Base-by-base conservation (phyloP, 2,113 vertebrate genomes). In the Rallus limicola region DNA sequence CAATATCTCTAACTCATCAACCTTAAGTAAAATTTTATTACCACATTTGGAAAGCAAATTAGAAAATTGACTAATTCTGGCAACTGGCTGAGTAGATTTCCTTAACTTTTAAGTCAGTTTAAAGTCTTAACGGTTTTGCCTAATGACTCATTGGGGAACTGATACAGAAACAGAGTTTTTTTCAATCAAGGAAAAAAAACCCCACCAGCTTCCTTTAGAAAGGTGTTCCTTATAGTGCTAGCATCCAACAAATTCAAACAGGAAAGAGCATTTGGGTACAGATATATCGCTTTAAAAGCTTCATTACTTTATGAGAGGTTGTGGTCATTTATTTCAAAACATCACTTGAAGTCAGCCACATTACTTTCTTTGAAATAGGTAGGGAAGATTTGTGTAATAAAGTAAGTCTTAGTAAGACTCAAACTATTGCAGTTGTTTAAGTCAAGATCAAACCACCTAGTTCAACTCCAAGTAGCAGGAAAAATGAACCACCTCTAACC, bases 21-120 rank as follows among this genome's bases (percentile, higher is more conserved):
- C 46, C 55, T 78, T 50, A 71, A 91, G 38, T 70, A 60, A 63
- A 81, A 70, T 28, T 65, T 72, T 59, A 82, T 77, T 92, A 77
- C 48, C 23, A 65, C 1, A 3, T 36, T 69, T 90, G 44, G 44
- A 93, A 55, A 59, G 26, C 38, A 81, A 80, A 87, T 81, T 46
- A 2, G 68, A 75, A 91, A 87, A 69, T 78, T 59, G 23, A 28
- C 29, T 72, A n/a, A 58, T 88, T 93, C 68, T 88, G 65, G 60
- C n/a, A 11, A 77, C 10, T 69, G 67, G 42, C 26, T 58, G 29
- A 90, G 93, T 23, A 13, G 0, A 63, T 65, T 20, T 20, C 42
- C 72, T 44, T 44, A 79, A 91, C 36, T 69, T 65, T 89, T 56
- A 69, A 70, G 60, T 52, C 6, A 2, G 17, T 56, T 81, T 64